Evolutionary conservation across 2,888 invertebrate genomes (phyloP).

Genomic region (Drosophila meridiana): DNA sequence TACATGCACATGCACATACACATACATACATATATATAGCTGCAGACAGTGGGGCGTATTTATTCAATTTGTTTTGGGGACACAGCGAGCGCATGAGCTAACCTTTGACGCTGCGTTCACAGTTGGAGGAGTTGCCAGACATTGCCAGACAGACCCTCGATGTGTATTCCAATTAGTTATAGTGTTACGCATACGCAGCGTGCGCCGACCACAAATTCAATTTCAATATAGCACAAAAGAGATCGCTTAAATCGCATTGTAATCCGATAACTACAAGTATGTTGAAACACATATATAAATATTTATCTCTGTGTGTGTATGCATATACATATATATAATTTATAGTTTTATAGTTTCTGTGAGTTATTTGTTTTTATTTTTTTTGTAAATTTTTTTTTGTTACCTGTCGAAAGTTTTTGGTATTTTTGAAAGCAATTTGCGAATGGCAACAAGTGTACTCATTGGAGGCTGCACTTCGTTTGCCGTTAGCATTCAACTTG

Average conservation of each 20-base stretch:
- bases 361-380: slow-evolving; percentile 42
- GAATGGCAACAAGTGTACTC: slow-evolving; percentile 74
- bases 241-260: slow-evolving; percentile 34
- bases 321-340: slow-evolving; percentile 17
- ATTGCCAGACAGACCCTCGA: slow-evolving; percentile 19
- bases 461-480: slow-evolving; percentile 32
- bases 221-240: slow-evolving; percentile 33
- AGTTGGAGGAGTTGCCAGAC: slow-evolving; percentile 21
- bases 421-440: slow-evolving; percentile 57
- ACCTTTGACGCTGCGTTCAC: slow-evolving; percentile 54
- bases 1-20: background rate
- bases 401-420: slow-evolving; percentile 61
- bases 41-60: slow-evolving; percentile 33
- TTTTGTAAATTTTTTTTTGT: slow-evolving; percentile 26
- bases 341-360: slow-evolving; percentile 27
- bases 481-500: slow-evolving; percentile 17
- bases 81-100: slow-evolving; percentile 41
- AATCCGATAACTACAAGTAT: slow-evolving; percentile 25
- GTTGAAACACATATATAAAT: background rate
- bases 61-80: slow-evolving; percentile 58
- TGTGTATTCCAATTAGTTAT: slow-evolving; percentile 61
- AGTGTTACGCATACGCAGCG: slow-evolving; percentile 53
- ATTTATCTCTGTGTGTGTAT: background rate
- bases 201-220: slow-evolving; percentile 42
- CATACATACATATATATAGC: background rate